These are phyloP conservation scores for Turritopsis rubra DNA, from an alignment of 30 jellyfish, hydroid and myxozoan genomes.

Conservation along the genomic window DNA sequence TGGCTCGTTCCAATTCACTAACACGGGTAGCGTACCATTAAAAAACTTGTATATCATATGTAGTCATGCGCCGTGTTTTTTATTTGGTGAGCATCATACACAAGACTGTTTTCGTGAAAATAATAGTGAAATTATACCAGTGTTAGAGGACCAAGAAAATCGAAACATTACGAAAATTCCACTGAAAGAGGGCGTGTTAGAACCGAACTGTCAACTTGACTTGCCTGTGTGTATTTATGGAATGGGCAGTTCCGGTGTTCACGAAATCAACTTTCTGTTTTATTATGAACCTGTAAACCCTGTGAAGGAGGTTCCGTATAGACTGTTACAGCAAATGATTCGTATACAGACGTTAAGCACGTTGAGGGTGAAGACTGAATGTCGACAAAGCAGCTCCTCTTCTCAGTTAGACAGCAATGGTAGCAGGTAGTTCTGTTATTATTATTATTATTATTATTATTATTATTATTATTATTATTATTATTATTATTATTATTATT, in stretches of 20 bases:
- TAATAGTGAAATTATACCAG: conserved; percentile 30
- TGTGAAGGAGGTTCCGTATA: conserved; percentile 45
- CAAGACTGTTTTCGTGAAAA: conserved; percentile 23
- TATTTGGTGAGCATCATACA: conserved; percentile 37
- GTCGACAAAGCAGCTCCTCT: conserved; percentile 6
- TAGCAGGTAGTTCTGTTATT: neutral
- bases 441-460: too few species aligned
- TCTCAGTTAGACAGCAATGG: neutral
- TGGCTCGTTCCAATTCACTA: conserved; percentile 51
- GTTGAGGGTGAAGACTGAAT: conserved; percentile 39
- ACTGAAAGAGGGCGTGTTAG: conserved; percentile 32
- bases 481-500: too few species aligned
- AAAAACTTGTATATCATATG: conserved; percentile 59
- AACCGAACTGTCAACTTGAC: conserved; percentile 60
- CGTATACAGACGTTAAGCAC: conserved; percentile 82
- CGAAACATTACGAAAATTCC: conserved; percentile 49
- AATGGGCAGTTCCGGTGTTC: conserved; percentile 69
- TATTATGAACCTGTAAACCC: conserved; percentile 69
- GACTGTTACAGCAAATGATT: conserved; percentile 69
- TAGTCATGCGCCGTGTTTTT: conserved; percentile 50
- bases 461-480: too few species aligned
- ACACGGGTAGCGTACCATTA: conserved; percentile 52
- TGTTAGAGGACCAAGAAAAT: neutral
- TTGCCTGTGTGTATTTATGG: conserved; percentile 69
- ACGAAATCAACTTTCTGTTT: conserved; percentile 70